Conservation (phyloP, 2,888 invertebrate genomes). For the Acleris laterana region DNA sequence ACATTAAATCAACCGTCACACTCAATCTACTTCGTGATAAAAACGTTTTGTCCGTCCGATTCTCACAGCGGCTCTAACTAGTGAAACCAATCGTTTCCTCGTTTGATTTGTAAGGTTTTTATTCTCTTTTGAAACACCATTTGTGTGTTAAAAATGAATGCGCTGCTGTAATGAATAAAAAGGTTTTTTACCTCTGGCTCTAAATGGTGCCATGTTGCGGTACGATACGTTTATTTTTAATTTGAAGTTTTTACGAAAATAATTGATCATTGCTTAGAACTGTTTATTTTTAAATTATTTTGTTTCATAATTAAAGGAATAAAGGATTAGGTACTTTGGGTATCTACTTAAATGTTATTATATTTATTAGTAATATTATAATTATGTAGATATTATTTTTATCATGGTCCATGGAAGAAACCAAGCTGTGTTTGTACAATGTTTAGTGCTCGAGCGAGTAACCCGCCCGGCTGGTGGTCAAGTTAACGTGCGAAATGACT, state of each 20-base stretch:
- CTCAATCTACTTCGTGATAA: slow-evolving; percentile 18
- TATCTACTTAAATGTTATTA: too few relatives aligned
- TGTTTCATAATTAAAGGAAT: too few relatives aligned
- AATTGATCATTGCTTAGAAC: background rate
- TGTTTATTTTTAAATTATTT: too few relatives aligned
- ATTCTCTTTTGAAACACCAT: background rate
- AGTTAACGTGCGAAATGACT: too few relatives aligned
- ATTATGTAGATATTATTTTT: too few relatives aligned
- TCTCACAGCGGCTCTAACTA: slow-evolving; percentile 25
- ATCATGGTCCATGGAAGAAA: too few relatives aligned
- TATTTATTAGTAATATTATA: too few relatives aligned
- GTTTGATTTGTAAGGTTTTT: slow-evolving; percentile 5
- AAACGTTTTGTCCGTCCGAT: slow-evolving; percentile 24
- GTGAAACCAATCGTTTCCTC: slow-evolving; percentile 21
- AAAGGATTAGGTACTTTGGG: too few relatives aligned
- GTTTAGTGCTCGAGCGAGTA: too few relatives aligned
- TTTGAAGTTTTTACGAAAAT: too few relatives aligned
- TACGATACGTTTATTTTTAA: background rate
- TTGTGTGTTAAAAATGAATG: background rate
- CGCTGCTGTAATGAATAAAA: background rate
- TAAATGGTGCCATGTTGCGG: background rate
- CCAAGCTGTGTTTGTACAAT: too few relatives aligned
- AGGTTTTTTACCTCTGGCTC: background rate
- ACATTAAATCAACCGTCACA: slow-evolving; percentile 27
- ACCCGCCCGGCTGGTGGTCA: too few relatives aligned